Evolutionary conservation across 2,113 vertebrate genomes (phyloP).

Genomic region (Solea solea): DNA sequence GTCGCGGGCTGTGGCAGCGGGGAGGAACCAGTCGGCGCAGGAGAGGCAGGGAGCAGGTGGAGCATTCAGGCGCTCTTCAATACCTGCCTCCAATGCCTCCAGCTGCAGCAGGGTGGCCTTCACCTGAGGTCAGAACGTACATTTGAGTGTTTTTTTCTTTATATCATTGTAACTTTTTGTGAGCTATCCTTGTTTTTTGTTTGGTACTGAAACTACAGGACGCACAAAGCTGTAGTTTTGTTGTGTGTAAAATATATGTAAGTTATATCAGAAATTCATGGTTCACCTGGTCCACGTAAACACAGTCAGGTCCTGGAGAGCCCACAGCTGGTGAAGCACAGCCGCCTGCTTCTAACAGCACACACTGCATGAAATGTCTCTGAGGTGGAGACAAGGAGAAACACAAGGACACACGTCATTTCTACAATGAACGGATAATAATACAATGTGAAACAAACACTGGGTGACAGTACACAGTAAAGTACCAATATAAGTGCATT

Average conservation of each 20-base stretch:
- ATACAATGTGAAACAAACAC: too few relatives aligned
- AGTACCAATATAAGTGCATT: too few relatives aligned
- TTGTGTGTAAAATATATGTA: not conserved
- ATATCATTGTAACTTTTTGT: not conserved
- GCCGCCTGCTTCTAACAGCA: constrained; percentile 91
- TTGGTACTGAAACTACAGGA: too few relatives aligned
- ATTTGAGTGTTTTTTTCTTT: not conserved
- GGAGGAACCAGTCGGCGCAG: constrained; percentile 93
- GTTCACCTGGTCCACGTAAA: constrained; percentile 91
- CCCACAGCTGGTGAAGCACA: constrained; percentile 86
- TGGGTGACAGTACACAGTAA: too few relatives aligned
- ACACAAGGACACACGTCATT: not conserved
- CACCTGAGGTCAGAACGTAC: constrained; percentile 59
- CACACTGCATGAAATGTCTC: constrained; percentile 92
- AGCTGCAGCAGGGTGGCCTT: constrained; percentile 91
- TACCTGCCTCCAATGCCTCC: constrained; percentile 82
- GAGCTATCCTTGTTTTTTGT: too few relatives aligned
- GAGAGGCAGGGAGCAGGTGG: constrained; percentile 84
- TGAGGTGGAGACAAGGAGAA: constrained; percentile 58
- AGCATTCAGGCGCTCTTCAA: constrained; percentile 85
- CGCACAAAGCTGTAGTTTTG: too few relatives aligned
- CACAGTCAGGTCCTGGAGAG: constrained; percentile 90
- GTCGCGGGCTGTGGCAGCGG: constrained; percentile 69
- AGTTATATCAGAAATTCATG: not conserved
- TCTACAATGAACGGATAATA: too few relatives aligned